These are phyloP conservation scores for Takifugu flavidus DNA, from an alignment of 2,113 vertebrate genomes.

Conservation along the genomic window DNA sequence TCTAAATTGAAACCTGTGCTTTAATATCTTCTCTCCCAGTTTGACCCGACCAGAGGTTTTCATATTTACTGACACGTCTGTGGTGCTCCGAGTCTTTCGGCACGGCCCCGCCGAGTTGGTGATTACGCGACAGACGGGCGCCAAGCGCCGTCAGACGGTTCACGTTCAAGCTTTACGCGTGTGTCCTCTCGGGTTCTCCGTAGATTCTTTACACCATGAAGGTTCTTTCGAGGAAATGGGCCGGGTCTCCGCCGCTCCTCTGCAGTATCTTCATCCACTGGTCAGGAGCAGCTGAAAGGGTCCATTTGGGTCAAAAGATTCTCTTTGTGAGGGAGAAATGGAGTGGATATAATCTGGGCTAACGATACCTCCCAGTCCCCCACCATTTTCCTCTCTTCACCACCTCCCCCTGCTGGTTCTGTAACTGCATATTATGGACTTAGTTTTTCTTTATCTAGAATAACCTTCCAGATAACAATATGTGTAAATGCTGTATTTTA, in stretches of 20 bases:
- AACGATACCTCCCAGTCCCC: conserved; percentile 39
- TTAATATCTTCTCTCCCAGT: too few relatives aligned
- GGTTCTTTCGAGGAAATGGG: conserved; percentile 15
- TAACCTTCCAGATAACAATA: too few relatives aligned
- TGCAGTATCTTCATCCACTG: conserved; percentile 26
- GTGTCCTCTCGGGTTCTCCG: neutral
- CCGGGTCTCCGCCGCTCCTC: conserved; percentile 16
- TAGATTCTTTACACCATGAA: neutral
- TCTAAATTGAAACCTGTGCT: too few relatives aligned
- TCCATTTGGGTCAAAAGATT: conserved; percentile 44
- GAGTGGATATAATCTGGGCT: conserved; percentile 63
- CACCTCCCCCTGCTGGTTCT: too few relatives aligned
- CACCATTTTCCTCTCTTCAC: neutral
- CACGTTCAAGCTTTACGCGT: neutral
- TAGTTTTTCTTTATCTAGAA: too few relatives aligned
- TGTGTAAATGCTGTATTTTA: too few relatives aligned
- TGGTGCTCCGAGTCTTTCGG: conserved; percentile 20
- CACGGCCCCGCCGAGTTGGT: conserved; percentile 9
- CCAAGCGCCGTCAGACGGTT: neutral
- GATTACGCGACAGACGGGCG: neutral
- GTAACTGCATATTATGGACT: too few relatives aligned
- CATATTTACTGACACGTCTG: too few relatives aligned
- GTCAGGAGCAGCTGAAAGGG: conserved; percentile 53
- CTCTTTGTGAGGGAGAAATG: conserved; percentile 70
- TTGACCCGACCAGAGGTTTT: neutral